Base-by-base conservation (phyloP, 2,888 invertebrate genomes). In the Drosophila merina region DNA sequence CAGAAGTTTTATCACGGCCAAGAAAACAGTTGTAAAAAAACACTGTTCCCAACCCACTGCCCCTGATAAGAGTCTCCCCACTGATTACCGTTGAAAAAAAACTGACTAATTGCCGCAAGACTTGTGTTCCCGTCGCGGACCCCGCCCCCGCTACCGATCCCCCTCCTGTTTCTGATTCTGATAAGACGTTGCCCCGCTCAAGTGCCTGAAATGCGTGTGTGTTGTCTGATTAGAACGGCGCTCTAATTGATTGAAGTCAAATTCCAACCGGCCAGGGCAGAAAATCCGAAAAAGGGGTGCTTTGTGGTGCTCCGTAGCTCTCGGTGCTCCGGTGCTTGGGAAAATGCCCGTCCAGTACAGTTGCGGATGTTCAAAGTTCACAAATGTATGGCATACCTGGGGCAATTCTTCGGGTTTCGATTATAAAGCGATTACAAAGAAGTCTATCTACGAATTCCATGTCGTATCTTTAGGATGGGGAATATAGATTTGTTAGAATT, bases 41-140 rank as follows among this genome's bases (percentile, higher is more conserved):
- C 60, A 26, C 40, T 48, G 60, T 62, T 62, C 38, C 60, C 59
- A 30, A n/a, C 36, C 30, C 49, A 12, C 28, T 6, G 6, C 6
- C 28, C 33, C 44, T 20, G 57, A 56, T 72, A 66, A 67, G 66
- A 60, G 9, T 10, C 44, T 28, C 47, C 49, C 57, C 12, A 52
- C 56, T 59, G 60, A 57, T 56, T 73, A 58, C 54, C 28, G 48
- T 20, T 52, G 14, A 14, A 14, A 20, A 48, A n/a, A 42, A 76
- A 75, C 63, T 70, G 72, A 85, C 75, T 82, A 85, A 80, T 85
- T 85, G 75, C 66, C 55, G 42, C 42, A 58, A 67, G 70, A 85
- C 82, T 75, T 79, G 75, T 76, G 82, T 76, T 79, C 9, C 40
- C 40, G 14, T 33, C 36, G 51, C n/a, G 3, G 36, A 10, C 36